Conservation (phyloP, 2,113 vertebrate species). For the Alces alces region DNA sequence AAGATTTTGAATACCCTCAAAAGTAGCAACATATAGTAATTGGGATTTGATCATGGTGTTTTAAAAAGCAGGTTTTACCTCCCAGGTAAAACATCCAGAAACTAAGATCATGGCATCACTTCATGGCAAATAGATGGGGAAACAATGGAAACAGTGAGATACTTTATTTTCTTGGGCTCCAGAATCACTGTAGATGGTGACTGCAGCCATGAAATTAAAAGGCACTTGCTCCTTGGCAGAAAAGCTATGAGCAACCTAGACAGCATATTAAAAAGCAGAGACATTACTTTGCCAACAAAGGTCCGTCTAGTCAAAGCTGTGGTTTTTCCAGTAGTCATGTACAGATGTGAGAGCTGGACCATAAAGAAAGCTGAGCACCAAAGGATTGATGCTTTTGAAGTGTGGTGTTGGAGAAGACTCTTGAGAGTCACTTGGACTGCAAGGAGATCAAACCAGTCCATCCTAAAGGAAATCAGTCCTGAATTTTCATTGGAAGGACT, state of each 20-base stretch:
- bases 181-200: not conserved
- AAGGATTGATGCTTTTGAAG: not conserved
- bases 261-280: not conserved
- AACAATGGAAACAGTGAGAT: not conserved
- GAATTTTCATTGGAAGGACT: not conserved
- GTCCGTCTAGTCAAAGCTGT: not conserved
- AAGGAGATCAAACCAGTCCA: not conserved
- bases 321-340: not conserved
- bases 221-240: not conserved
- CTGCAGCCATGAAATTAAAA: not conserved
- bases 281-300: not conserved
- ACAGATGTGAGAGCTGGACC: not conserved
- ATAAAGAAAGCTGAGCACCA: not conserved
- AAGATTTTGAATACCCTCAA: not conserved
- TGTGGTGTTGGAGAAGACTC: not conserved
- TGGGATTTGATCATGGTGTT: not conserved
- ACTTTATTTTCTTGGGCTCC: not conserved
- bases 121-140: not conserved
- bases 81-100: not conserved
- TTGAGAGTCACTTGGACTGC: not conserved
- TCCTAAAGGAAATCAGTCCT: not conserved
- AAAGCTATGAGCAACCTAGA: not conserved
- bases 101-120: not conserved
- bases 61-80: not conserved
- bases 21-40: not conserved